These are phyloP conservation scores for Nanorana parkeri DNA, from an alignment of 2,113 vertebrate genomes.

Conservation along the genomic window DNA sequence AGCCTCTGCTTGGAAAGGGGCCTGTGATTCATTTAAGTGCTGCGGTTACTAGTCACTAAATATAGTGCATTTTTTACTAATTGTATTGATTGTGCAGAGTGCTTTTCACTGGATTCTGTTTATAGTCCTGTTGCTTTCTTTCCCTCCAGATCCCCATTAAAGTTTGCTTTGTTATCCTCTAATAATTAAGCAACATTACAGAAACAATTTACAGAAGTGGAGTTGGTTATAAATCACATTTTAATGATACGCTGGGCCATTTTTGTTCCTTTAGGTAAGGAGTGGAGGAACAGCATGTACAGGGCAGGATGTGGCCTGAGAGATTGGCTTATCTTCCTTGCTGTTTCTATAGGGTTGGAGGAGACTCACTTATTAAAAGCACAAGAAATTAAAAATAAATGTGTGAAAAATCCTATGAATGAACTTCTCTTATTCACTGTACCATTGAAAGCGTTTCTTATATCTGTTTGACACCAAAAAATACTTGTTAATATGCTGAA, in stretches of 20 bases:
- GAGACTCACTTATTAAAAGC: too few species aligned
- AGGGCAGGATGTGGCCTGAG: neutral
- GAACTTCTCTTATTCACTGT: too few species aligned
- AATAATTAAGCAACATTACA: constrained; percentile 22
- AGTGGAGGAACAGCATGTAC: neutral
- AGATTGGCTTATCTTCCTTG: neutral
- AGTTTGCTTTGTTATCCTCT: constrained; percentile 15
- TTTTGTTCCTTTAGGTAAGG: neutral
- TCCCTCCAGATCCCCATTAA: constrained; percentile 23
- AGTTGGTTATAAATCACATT: neutral
- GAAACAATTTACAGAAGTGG: neutral
- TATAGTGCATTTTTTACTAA: constrained; percentile 47
- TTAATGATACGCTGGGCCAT: neutral
- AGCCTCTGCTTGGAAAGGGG: neutral
- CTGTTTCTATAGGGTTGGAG: neutral
- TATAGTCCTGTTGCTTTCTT: constrained; percentile 2
- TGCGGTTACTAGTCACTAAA: constrained; percentile 39
- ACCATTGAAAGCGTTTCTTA: too few species aligned
- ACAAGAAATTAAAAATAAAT: too few species aligned
- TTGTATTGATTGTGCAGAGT: constrained; percentile 32
- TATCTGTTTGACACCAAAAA: too few species aligned
- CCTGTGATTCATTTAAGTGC: constrained; percentile 39
- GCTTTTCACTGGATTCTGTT: constrained; percentile 21
- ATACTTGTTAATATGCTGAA: too few species aligned
- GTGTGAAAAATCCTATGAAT: too few species aligned